phyloP scores from a whole-genome alignment of 1,140 invertebrate species.

The Caerostris darwini region DNA sequence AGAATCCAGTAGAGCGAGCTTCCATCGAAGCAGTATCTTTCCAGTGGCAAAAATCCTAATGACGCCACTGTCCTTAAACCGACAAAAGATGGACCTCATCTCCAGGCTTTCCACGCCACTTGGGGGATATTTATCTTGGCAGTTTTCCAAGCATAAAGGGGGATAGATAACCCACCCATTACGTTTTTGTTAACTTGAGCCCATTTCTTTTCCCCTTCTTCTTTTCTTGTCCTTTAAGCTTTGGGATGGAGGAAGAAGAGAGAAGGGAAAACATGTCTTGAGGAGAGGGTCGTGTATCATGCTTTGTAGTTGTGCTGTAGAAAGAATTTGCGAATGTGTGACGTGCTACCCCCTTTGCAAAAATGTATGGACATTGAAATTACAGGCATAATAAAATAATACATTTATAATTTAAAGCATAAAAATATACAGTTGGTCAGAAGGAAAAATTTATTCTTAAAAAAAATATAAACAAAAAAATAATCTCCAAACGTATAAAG shows the following conservation, averaged over 20 bases:
- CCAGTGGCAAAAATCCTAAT: conserved; percentile 8
- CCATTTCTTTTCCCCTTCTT: not conserved
- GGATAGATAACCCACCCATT: conserved; percentile 30
- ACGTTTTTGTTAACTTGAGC: conserved; percentile 23
- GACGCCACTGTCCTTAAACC: conserved; percentile 51
- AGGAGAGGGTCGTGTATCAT: too few relatives aligned
- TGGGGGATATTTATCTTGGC: conserved; percentile 29
- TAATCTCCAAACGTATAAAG: too few relatives aligned
- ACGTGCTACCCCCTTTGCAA: too few relatives aligned
- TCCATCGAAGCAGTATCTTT: not conserved
- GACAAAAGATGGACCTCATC: conserved; percentile 29
- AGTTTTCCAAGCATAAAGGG: conserved; percentile 10
- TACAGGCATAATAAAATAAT: too few relatives aligned
- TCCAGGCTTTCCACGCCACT: not conserved
- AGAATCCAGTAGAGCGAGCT: not conserved
- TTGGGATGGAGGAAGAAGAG: not conserved
- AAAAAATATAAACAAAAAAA: too few relatives aligned
- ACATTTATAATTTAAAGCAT: too few relatives aligned
- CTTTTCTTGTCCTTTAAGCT: not conserved
- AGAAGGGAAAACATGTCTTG: not conserved
- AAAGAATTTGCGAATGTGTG: too few relatives aligned
- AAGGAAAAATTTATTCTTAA: too few relatives aligned
- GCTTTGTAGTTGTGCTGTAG: too few relatives aligned
- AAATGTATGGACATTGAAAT: too few relatives aligned
- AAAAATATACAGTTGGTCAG: too few relatives aligned